Evolutionary conservation across 2,797 vertebrate species (phyloP), one percentile per base, ranked within the genome.

Genomic region (Eulemur mongoz): DNA sequence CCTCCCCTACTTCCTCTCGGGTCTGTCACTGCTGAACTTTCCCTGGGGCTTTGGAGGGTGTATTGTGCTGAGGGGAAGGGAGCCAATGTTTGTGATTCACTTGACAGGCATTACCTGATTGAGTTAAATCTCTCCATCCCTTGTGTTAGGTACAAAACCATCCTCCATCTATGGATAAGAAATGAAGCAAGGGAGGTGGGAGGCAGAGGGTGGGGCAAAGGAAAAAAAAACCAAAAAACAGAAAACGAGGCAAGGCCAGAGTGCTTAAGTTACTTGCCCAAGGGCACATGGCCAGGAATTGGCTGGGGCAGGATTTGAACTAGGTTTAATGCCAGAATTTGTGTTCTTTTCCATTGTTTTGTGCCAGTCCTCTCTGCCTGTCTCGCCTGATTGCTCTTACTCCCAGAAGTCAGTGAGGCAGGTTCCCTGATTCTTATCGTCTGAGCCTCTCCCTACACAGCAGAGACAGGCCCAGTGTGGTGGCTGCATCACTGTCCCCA

Each of bases 401-500:
- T 72, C 82, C 22, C 15, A 11, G 35, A 73, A 32, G 50, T 70
- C 14, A 3, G 6, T 27, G 35, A 63, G 15, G 17, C 2, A 43
- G 25, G 23, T 20, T 52, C 25, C 52, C 57, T 10, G 67, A 23
- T n/a, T 54, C 70, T n/a, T n/a, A 7, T 14, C 45, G 9, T 10
- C 38, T 0, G 3, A 73, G 65, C 38, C 48, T 22, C 69, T 59
- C 80, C 82, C 2, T 8, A 76, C 11, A 7, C 23, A 69, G 32
- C 43, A 38, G 75, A 79, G 18, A 63, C 35, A 45, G 23, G 23
- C 70, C 32, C 14, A n/a, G 30, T 22, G n/a, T 9, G 9, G 2
- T 0, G 0, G 13, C 22, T 10, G 27, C 30, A 48, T 50, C 52
- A 8, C 32, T 4, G 22, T 13, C 35, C 50, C 8, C 3, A 0